phyloP scores from a whole-genome alignment of 64 coral and sea anemone genomes.

The Pocillopora verrucosa region DNA sequence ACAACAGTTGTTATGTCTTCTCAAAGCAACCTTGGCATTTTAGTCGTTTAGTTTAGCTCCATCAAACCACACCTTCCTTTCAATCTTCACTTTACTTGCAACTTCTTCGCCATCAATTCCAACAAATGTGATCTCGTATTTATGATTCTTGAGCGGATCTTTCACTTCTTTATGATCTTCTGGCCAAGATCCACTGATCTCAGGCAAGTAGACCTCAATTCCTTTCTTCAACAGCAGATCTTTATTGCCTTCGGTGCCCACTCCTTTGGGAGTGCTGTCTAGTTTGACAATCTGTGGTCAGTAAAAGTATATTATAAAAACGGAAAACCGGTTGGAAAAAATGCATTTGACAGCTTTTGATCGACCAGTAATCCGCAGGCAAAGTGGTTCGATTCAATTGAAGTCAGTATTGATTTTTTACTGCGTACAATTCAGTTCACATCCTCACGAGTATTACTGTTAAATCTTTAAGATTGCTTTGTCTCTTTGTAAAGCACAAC shows the following conservation, averaged over 20 bases:
- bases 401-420: too few species aligned
- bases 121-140: conserved; percentile 25
- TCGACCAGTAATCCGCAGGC: too few species aligned
- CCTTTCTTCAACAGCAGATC: conserved; percentile 32
- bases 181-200: conserved; percentile 18
- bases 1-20: too few species aligned
- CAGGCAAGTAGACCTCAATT: conserved; percentile 37
- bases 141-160: conserved; percentile 19
- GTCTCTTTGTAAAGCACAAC: too few species aligned
- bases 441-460: too few species aligned
- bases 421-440: too few species aligned
- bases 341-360: too few species aligned
- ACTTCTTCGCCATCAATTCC: conserved; percentile 59
- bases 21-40: not conserved
- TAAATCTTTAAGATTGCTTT: too few species aligned
- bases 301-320: not conserved
- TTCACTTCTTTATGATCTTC: not conserved
- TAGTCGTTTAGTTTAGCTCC: not conserved
- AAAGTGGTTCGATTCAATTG: too few species aligned
- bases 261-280: conserved; percentile 19
- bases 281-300: conserved; percentile 43
- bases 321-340: not conserved
- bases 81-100: conserved; percentile 56
- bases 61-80: conserved; percentile 58
- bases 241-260: not conserved